These are phyloP conservation scores for Xanthorhoe spadicearia DNA, from an alignment of 2,888 invertebrate genomes.

Conservation along the genomic window DNA sequence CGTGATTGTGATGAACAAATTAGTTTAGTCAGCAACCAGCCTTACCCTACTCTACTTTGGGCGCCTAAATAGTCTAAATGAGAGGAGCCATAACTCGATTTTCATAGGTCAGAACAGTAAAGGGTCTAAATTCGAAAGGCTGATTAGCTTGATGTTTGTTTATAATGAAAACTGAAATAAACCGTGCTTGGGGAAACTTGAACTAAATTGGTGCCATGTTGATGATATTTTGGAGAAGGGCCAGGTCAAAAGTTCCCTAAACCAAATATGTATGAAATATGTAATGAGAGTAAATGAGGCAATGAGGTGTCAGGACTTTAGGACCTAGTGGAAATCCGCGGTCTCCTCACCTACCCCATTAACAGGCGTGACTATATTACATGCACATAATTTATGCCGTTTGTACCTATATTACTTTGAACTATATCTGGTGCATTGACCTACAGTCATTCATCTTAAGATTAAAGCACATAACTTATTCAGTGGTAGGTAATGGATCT, in stretches of 20 bases:
- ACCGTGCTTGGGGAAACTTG: neutral
- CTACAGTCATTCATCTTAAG: constrained; percentile 9
- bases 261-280: too few relatives aligned
- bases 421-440: constrained; percentile 5
- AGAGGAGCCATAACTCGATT: neutral
- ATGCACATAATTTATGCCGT: too few relatives aligned
- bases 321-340: too few relatives aligned
- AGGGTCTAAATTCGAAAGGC: neutral
- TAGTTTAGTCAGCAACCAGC: neutral
- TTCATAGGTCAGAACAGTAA: neutral
- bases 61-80: neutral
- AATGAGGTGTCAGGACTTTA: too few relatives aligned
- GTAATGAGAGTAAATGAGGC: too few relatives aligned
- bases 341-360: too few relatives aligned
- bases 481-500: constrained; percentile 6
- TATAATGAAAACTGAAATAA: neutral
- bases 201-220: too few relatives aligned
- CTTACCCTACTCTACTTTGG: constrained; percentile 1
- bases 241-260: too few relatives aligned
- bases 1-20: neutral
- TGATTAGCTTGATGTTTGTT: neutral
- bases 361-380: too few relatives aligned
- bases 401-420: neutral
- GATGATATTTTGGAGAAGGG: too few relatives aligned
- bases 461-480: constrained; percentile 5